Evolutionary conservation across 1,140 invertebrate genomes (phyloP).

Genomic region (Bombus superbus): DNA sequence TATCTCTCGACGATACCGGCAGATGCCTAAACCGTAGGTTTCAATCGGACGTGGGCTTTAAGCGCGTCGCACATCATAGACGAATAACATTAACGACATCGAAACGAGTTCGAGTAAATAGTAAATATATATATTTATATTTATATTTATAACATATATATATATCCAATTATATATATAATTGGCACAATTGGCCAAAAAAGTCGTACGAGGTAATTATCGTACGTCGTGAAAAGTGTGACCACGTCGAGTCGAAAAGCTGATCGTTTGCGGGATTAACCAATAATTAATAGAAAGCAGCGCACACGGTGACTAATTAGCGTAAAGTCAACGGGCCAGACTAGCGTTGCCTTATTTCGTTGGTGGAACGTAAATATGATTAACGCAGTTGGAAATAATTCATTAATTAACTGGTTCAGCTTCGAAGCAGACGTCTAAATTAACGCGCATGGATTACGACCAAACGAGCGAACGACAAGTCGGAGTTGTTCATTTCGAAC

Average conservation of each 20-base stretch:
- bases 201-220: too few relatives aligned
- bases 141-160: too few relatives aligned
- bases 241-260: background rate
- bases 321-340: too few relatives aligned
- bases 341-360: background rate
- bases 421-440: too few relatives aligned
- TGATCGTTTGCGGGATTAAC: background rate
- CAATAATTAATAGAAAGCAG: background rate
- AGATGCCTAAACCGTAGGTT: too few relatives aligned
- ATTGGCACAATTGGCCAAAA: background rate
- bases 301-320: slow-evolving; percentile 2
- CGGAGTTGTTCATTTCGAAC: background rate
- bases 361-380: background rate
- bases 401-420: slow-evolving; percentile 4
- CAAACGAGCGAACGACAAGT: background rate
- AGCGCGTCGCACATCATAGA: background rate
- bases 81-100: background rate
- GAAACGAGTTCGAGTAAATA: background rate
- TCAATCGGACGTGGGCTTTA: too few relatives aligned
- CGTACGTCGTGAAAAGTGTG: background rate
- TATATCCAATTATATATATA: too few relatives aligned
- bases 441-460: background rate
- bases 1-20: too few relatives aligned
- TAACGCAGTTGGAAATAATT: background rate
- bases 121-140: too few relatives aligned